These are phyloP conservation scores for Pseudolaguvia tuberculata DNA, from an alignment of 2,113 vertebrate genomes.

Conservation along the genomic window DNA sequence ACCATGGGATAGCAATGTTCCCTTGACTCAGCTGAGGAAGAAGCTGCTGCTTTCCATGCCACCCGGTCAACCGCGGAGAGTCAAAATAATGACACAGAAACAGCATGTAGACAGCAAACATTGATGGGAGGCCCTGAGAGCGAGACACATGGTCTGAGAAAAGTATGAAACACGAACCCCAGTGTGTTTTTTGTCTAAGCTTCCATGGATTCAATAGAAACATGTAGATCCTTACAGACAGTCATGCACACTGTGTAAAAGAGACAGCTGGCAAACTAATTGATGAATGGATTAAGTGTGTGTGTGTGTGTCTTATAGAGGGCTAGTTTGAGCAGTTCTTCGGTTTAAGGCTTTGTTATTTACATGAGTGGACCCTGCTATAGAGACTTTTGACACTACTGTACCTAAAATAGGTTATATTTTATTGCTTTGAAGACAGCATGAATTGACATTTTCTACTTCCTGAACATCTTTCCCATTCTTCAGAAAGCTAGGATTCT, in stretches of 20 bases:
- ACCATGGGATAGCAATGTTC: background rate
- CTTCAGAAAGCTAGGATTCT: background rate
- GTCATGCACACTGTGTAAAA: slow-evolving; percentile 12
- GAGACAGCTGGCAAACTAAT: slow-evolving; percentile 8
- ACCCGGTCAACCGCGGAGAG: slow-evolving; percentile 13
- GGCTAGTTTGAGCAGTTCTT: slow-evolving; percentile 21
- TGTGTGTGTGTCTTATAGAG: background rate
- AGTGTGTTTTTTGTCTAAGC: slow-evolving; percentile 24
- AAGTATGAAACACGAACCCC: slow-evolving; percentile 7
- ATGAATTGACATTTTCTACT: background rate
- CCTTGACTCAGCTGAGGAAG: background rate
- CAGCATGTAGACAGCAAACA: slow-evolving; percentile 40
- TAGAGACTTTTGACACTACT: slow-evolving; percentile 56
- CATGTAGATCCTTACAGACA: slow-evolving; percentile 1
- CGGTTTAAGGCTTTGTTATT: slow-evolving; percentile 65
- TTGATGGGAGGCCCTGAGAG: slow-evolving; percentile 2
- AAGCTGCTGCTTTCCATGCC: slow-evolving; percentile 19
- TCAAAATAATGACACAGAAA: slow-evolving; percentile 41
- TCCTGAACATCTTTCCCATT: slow-evolving; percentile 8
- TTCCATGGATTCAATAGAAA: background rate
- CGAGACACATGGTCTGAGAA: slow-evolving; percentile 12
- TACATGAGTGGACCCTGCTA: slow-evolving; percentile 58
- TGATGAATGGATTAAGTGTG: background rate
- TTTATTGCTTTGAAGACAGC: slow-evolving; percentile 48
- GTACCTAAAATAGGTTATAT: slow-evolving; percentile 57